Base-by-base conservation (phyloP, 2,888 invertebrate species). In the Brachypalpus laphriformis region DNA sequence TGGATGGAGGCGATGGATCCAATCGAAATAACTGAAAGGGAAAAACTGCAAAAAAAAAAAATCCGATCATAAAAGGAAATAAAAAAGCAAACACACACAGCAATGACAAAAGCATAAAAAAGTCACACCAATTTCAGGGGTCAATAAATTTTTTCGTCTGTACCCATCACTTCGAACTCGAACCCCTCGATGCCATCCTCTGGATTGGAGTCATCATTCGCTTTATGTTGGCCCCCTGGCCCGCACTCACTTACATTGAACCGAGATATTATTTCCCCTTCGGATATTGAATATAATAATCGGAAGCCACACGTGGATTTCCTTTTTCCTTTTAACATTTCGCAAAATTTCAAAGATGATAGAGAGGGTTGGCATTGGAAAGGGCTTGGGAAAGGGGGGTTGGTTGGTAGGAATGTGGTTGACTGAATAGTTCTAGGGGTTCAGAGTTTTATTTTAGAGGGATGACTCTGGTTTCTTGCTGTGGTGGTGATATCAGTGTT, bases 241-340 rank as follows among this genome's bases (percentile, higher is more conserved):
- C 42, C 42, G 49, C 28, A 57, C 56, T 75, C 78, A 68, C 82
- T 86, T 66, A 54, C 72, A 66, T 51, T 54, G 70, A 85, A 68
- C 37, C 63, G 74, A 74, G 47, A 70, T 80, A 85, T 75, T 61
- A 82, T 83, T 83, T 83, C 77, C 77, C 47, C 70, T 28, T 78
- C 82, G 87, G 87, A 87, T 87, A 87, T 86, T 83, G 87, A 86
- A 87, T 80, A 82, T 81, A 87, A 87, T 87, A 87, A 87, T 81
- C 83, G 81, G 87, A 87, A 87, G 83, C 87, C 87, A 83, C 87
- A 86, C 87, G 83, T 87, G 87, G 87, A 75, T 87, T 68, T 81
- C 66, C 78, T 40, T 80, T 74, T 83, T 70, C 63, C 51, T 47
- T 75, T 81, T 71, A 47, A 65, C 45, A 80, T 78, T 83, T 80